These are phyloP conservation scores for Odontamblyopus lacepedii DNA, from an alignment of 2,797 vertebrate genomes.

Conservation along the genomic window DNA sequence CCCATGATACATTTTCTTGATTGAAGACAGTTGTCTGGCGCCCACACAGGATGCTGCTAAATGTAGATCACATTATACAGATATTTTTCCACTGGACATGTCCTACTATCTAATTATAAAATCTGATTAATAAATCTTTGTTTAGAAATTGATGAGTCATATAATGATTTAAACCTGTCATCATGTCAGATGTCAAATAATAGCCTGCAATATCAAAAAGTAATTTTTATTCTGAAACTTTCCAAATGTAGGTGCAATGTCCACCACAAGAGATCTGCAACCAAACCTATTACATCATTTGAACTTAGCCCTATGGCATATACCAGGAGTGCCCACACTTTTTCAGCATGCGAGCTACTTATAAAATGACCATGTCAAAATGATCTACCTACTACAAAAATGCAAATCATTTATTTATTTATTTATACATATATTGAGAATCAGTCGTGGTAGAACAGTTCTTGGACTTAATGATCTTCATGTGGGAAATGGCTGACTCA, in stretches of 20 bases:
- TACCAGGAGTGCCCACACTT: no score
- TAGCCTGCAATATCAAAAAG: background rate
- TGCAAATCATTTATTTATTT: no score
- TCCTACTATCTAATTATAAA: background rate
- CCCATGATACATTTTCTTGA: background rate
- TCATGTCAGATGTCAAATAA: background rate
- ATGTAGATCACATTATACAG: slow-evolving; percentile 42
- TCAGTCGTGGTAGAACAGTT: no score
- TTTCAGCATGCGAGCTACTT: no score
- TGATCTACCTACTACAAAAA: no score
- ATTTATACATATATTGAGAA: no score
- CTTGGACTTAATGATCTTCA: no score
- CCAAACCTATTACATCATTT: background rate
- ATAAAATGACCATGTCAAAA: no score
- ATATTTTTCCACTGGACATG: slow-evolving; percentile 23
- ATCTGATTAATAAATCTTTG: background rate
- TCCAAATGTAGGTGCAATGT: background rate
- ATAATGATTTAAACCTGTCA: background rate
- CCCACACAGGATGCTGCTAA: slow-evolving; percentile 44
- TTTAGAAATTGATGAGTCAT: background rate
- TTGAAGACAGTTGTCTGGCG: slow-evolving; percentile 2
- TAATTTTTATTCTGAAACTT: background rate
- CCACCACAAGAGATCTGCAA: background rate
- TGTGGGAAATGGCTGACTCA: no score
- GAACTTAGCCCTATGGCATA: background rate